Evolutionary conservation across 2,888 invertebrate species (phyloP), one percentile per base, ranked within the genome.

Genomic region (Leucozona laternaria): DNA sequence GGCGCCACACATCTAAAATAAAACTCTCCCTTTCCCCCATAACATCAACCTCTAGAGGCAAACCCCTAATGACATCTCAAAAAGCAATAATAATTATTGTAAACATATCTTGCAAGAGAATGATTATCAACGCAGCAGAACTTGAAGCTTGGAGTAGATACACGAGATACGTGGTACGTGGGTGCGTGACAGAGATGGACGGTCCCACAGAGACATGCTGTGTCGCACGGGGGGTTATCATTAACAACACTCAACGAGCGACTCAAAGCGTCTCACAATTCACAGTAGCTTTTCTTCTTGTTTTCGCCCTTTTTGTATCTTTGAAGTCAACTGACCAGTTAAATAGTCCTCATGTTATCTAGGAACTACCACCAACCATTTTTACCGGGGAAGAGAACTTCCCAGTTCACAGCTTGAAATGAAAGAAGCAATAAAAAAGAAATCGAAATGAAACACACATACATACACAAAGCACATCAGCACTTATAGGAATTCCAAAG

Each of bases 301-400:
- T 55, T 34, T 58, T 82, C 78, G 75, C 71, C 82, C 82, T 82
- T 78, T 77, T 82, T 28, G 22, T 68, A 31, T 31, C 22, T 62
- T 86, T 48, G 62, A 75, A 82, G 62, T 82, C 78, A 82, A 86
- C 82, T 82, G 86, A 86, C 86, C 86, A 86, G 77, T 82, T 79
- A 86, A 78, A 82, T 64, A 73, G 20, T 73, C 78, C 78, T 86
- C 31, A 71, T 64, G 71, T 82, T 82, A 86, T 86, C 82, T 75
- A 79, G 82, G 82, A 82, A 72, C 62, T 28, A 58, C 31, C 66
- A 66, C 11, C 22, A 60, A 25, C 48, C 3, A 50, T 66, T 66
- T 48, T 20, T 37, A 25, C 34, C 22, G 53, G 40, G 50, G 34
- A 20, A 10, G 31, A 45, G 72, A 45, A 48, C 22, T 22, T 1